Percentiles rank a stretch among this genome's conserved stretches.
Evolutionary conservation across 1,140 invertebrate species (phyloP).

Genomic region (Panonychus citri): DNA sequence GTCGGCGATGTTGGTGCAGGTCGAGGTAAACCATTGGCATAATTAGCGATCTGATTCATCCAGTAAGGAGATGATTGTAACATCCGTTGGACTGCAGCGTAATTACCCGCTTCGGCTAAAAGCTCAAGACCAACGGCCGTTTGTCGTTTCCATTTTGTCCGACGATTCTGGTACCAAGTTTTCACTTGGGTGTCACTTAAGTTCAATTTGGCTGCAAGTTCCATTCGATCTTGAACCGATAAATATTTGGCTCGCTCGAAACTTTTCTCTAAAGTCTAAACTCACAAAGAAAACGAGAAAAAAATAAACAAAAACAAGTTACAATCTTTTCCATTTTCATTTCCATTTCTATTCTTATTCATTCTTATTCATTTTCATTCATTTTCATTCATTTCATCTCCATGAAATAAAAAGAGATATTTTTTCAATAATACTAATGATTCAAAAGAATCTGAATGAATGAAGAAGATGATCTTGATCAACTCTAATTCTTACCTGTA

Average conservation of each 20-base stretch:
- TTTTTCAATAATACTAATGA: no score
- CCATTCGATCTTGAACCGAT: conserved; percentile 93
- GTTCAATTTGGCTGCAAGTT: conserved; percentile 80
- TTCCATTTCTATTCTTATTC: no score
- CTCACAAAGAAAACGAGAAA: neutral
- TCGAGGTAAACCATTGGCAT: no score
- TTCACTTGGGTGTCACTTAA: conserved; percentile 96
- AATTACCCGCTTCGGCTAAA: conserved; percentile 83
- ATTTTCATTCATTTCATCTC: no score
- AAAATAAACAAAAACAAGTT: neutral
- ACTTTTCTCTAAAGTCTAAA: conserved; percentile 62
- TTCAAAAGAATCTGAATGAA: no score
- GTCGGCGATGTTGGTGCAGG: no score
- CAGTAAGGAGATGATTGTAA: conserved; percentile 49
- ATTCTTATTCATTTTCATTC: no score
- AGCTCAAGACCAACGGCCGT: conserved; percentile 88
- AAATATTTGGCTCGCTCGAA: conserved; percentile 97
- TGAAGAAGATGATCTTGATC: no score
- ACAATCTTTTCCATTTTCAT: no score
- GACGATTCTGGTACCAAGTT: conserved; percentile 94
- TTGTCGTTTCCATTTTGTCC: conserved; percentile 98
- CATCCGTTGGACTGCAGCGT: conserved; percentile 78
- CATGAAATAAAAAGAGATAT: no score
- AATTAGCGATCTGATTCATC: conserved; percentile 25
- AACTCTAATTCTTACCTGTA: conserved; percentile 35